A percentile compares a stretch with the other conserved stretches of the same genome.
phyloP scores from a whole-genome alignment of 2,113 vertebrate species.

The Tauraco erythrolophus region DNA sequence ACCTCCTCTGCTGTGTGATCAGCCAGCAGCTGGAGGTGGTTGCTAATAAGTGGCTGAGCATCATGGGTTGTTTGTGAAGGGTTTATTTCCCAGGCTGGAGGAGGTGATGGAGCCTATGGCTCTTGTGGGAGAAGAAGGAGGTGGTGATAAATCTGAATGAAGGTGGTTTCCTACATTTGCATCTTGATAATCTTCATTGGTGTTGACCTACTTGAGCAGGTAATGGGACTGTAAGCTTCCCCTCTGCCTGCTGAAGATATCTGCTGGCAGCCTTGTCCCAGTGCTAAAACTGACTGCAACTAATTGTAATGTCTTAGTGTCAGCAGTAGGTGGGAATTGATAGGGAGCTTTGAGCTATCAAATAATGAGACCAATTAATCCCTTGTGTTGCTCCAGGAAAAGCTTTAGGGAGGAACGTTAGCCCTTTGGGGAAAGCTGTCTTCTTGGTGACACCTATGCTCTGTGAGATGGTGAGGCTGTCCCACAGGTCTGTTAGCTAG shows the following conservation, averaged over 20 bases:
- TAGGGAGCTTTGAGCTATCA: neutral
- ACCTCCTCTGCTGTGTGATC: conserved; percentile 29
- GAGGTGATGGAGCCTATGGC: neutral
- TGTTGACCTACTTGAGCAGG: neutral
- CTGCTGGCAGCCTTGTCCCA: neutral
- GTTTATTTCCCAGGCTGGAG: neutral
- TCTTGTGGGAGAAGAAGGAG: neutral
- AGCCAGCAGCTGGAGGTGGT: conserved; percentile 30
- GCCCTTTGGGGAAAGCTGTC: neutral
- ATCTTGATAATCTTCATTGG: neutral
- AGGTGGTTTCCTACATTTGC: neutral
- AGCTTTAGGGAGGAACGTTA: neutral
- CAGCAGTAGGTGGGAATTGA: conserved; percentile 2
- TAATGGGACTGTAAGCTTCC: neutral
- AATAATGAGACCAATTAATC: neutral
- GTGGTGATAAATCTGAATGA: neutral
- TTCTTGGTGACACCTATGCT: neutral
- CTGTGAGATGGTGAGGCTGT: neutral
- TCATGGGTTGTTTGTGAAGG: neutral
- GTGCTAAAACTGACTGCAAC: neutral
- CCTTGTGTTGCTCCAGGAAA: neutral
- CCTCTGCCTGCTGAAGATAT: neutral
- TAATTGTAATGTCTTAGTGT: neutral
- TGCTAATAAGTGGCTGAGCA: neutral
- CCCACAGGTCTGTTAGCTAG: conserved; percentile 35